Base-by-base conservation (phyloP, 2,888 invertebrate genomes). In the Papilio gigon region DNA sequence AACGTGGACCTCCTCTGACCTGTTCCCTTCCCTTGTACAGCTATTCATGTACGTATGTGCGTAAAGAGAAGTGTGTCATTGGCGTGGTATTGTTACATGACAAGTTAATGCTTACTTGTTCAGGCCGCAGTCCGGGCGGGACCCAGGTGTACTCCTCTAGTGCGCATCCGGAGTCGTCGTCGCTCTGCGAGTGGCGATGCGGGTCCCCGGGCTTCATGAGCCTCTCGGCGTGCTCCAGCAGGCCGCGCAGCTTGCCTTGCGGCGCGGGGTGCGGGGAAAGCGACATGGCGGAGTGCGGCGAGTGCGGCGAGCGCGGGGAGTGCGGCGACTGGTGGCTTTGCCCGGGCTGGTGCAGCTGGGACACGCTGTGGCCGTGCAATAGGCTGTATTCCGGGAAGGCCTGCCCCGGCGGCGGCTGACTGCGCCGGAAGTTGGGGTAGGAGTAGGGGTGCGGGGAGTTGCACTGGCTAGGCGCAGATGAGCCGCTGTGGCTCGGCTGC, bases 121-220 rank as follows among this genome's bases (percentile, higher is more conserved):
- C 98, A 1, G 99, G 98, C 84, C 98, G 94, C 17, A 99, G 93
- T 72, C 98, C 98, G 2, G 98, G 97, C 44, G 99, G 99, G 72
- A 99, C 97, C 99, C 99, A 99, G 1, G 98, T 98, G 88, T 98
- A 99, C 88, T 99, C 99, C 86, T 99, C 99, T 74, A 99, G 91
- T 25, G 98, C 98, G 86, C 99, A 99, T 11, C 99, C 99, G 66
- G 98, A 98, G 89, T 99, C 99, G 84, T 99, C 98, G 85, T 99
- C 99, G 72, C 97, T 98, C 85, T 98, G 98, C 61, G 97, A 97
- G 81, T 97, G 96, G 71, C 97, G 89, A 81, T 97, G 97, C 68
- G 96, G 95, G 81, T 96, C 96, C 1, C 93, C 93, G 1, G 93
- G 94, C 84, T 94, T 94, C 82, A 94, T 94, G 73, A 94, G 88